phyloP scores from a whole-genome alignment of 2,797 vertebrate species.

The Brachyrhaphis roseni region DNA sequence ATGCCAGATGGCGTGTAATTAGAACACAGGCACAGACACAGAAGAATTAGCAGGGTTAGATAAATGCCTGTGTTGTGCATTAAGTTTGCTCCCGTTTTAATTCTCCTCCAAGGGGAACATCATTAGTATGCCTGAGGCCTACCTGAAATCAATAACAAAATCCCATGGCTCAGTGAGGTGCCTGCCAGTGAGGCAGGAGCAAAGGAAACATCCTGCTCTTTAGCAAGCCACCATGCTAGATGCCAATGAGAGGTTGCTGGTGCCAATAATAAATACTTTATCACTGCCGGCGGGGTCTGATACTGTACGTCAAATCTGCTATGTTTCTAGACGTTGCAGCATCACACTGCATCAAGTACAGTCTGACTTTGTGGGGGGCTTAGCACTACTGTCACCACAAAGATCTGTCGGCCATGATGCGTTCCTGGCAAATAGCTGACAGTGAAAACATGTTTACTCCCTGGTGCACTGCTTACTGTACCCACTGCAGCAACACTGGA shows the following conservation, averaged over 20 bases:
- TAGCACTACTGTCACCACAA: conserved; percentile 47
- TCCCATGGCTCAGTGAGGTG: conserved; percentile 58
- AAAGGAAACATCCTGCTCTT: conserved; percentile 57
- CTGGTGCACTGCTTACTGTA: conserved; percentile 10
- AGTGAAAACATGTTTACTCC: conserved; percentile 27
- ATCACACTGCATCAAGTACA: conserved; percentile 54
- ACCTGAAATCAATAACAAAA: conserved; percentile 74
- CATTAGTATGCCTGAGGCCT: conserved; percentile 68
- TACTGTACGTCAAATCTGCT: conserved; percentile 55
- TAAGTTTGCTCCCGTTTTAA: conserved; percentile 62
- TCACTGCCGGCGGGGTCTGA: conserved; percentile 51
- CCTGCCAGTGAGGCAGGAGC: conserved; percentile 54
- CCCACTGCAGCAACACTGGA: conserved; percentile 2
- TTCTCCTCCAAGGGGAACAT: conserved; percentile 63
- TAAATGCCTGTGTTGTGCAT: conserved; percentile 72
- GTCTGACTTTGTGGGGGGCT: conserved; percentile 40
- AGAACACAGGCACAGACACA: conserved; percentile 71
- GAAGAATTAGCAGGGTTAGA: conserved; percentile 74
- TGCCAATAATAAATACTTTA: conserved; percentile 70
- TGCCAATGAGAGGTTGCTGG: conserved; percentile 52
- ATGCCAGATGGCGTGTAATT: conserved; percentile 81
- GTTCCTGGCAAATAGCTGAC: conserved; percentile 52
- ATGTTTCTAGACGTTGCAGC: conserved; percentile 53
- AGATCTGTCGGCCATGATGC: conserved; percentile 39
- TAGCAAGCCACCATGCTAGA: conserved; percentile 47